Conservation (phyloP, 2,113 vertebrate genomes). For the Mus spicilegus region DNA sequence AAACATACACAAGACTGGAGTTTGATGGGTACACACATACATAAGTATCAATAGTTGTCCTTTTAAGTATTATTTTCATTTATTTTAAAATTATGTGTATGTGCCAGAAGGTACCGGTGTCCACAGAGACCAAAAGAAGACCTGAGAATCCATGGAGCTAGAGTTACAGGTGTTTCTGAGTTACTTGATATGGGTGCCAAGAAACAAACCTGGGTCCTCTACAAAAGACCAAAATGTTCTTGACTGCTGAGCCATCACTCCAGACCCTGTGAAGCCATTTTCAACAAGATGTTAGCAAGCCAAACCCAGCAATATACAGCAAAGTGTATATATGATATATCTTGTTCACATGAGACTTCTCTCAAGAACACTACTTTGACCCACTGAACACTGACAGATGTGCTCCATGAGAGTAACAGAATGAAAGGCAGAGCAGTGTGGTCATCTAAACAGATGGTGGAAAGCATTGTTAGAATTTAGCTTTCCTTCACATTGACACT, state of each 20-base stretch:
- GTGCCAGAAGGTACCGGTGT: background rate
- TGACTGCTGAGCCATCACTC: background rate
- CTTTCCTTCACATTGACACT: background rate
- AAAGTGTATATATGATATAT: background rate
- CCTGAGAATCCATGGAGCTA: background rate
- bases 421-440: background rate
- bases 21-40: background rate
- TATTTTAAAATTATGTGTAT: background rate
- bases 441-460: background rate
- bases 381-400: background rate
- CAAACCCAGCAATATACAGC: background rate
- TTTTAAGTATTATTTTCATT: background rate
- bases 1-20: background rate
- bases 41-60: background rate
- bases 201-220: background rate
- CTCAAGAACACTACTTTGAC: background rate
- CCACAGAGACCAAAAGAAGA: background rate
- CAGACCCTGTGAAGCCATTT: background rate
- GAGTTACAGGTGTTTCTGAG: background rate
- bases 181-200: background rate
- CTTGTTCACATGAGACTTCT: background rate
- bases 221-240: background rate
- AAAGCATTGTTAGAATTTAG: background rate
- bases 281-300: background rate
- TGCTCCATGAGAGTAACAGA: background rate